These are phyloP conservation scores for Thamnophis sirtalis DNA, from an alignment of 2,113 vertebrate species.

Conservation along the genomic window DNA sequence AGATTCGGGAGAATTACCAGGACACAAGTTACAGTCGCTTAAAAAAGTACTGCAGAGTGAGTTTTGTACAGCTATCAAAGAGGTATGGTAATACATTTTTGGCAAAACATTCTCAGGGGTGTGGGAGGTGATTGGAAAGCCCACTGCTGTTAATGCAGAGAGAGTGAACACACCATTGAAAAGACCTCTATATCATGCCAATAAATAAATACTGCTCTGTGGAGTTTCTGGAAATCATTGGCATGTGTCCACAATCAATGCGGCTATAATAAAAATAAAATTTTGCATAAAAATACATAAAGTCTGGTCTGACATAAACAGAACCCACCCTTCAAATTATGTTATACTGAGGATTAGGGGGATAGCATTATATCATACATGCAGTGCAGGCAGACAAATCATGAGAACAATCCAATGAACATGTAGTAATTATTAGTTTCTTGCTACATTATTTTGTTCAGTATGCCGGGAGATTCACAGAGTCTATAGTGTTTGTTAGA, in stretches of 20 bases:
- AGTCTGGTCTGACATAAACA: not conserved
- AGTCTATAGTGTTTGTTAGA: not conserved
- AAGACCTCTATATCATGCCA: not conserved
- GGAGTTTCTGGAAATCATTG: not conserved
- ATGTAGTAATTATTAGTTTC: not conserved
- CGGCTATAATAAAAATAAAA: not conserved
- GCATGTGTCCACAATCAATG: not conserved
- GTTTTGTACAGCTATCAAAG: conserved; percentile 98
- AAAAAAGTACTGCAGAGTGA: conserved; percentile 99
- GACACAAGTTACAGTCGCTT: conserved; percentile 94
- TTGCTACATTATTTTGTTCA: not conserved
- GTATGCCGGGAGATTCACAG: not conserved
- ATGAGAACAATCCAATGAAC: not conserved
- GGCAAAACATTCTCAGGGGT: conserved; percentile 12
- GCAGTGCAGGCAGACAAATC: not conserved
- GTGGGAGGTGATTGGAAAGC: not conserved
- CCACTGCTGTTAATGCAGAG: conserved; percentile 22
- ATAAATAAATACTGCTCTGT: not conserved
- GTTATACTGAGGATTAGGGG: not conserved
- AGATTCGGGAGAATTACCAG: conserved; percentile 92
- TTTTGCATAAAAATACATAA: not conserved
- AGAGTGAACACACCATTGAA: not conserved
- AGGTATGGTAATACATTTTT: conserved; percentile 79
- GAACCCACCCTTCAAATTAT: not conserved
- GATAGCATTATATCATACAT: not conserved